Evolutionary conservation across 2,888 invertebrate genomes (phyloP).

Genomic region (Atethmia centrago): DNA sequence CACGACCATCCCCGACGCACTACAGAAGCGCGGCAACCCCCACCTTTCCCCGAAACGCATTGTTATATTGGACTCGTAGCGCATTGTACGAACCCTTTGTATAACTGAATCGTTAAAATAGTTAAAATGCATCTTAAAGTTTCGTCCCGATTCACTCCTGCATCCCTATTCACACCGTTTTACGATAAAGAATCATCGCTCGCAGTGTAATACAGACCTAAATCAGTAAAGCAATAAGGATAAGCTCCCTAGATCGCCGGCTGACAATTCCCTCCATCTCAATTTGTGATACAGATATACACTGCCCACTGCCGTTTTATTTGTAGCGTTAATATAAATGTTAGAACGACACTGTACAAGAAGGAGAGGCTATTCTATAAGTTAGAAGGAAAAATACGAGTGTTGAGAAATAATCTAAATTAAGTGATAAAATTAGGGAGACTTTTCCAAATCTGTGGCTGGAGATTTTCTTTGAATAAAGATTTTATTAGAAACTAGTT

Average conservation of each 20-base stretch:
- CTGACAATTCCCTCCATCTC: constrained; percentile 66
- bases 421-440: not conserved
- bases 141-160: too few relatives aligned
- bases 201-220: not conserved
- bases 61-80: too few relatives aligned
- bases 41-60: too few relatives aligned
- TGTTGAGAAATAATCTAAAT: not conserved
- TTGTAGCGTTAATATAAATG: constrained; percentile 52
- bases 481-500: too few relatives aligned
- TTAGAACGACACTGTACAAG: not conserved
- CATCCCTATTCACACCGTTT: too few relatives aligned
- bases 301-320: constrained; percentile 58
- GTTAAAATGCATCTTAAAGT: too few relatives aligned
- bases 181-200: not conserved
- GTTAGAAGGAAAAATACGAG: not conserved
- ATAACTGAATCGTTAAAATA: too few relatives aligned
- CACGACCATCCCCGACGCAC: too few relatives aligned
- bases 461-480: too few relatives aligned
- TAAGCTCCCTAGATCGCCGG: constrained; percentile 50
- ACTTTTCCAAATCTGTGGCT: too few relatives aligned
- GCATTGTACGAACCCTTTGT: too few relatives aligned
- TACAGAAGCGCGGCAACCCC: too few relatives aligned
- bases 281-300: constrained; percentile 63
- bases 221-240: constrained; percentile 43
- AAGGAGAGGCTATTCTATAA: not conserved